Evolutionary conservation across 2,113 vertebrate genomes (phyloP), one percentile per base, ranked within the genome.

Genomic region (Propithecus coquereli): DNA sequence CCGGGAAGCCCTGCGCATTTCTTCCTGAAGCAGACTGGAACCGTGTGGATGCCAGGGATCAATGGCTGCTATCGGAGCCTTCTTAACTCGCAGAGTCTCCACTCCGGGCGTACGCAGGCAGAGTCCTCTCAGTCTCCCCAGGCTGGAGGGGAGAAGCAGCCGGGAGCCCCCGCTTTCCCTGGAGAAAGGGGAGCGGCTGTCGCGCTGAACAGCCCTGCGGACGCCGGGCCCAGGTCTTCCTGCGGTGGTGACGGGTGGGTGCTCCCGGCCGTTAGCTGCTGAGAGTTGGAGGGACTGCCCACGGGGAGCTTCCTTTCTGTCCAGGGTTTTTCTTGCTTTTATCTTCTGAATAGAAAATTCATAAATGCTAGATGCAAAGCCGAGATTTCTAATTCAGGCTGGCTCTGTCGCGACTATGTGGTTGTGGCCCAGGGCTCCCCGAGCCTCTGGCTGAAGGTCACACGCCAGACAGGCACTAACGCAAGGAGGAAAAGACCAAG

Each of bases 271-370:
- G 11, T 30, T 66, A 8, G 47, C 23, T 70, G 27, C 23, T 27
- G 52, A 57, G 70, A 17, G 40, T 52, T 27, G 14, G 59, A 83
- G 25, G 59, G 43, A 25, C 45, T 76, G 6, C 13, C 45, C 30
- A 68, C 66, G 32, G 68, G n/a, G 27, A 61, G 8, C 37, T 68
- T 93, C 57, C 30, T 63, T 95, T 61, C n/a, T 54, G 40, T 45
- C 47, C 20, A 52, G 8, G 37, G 8, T 63, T 66, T 87, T 77
- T 40, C 52, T 93, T 22, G 11, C 61, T 92, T 87, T 63, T 27
- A 54, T 77, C 80, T 83, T 95, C 30, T 73, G 86, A 91, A 47
- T 54, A 80, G 34, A 8, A 93, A 79, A 83, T 52, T 47, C 79
- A 45, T 25, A 20, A 80, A 23, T 57, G 27, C 23, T 77, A 16